Base-by-base conservation (phyloP, 2,888 invertebrate species). In the Andricus quercusramuli region DNA sequence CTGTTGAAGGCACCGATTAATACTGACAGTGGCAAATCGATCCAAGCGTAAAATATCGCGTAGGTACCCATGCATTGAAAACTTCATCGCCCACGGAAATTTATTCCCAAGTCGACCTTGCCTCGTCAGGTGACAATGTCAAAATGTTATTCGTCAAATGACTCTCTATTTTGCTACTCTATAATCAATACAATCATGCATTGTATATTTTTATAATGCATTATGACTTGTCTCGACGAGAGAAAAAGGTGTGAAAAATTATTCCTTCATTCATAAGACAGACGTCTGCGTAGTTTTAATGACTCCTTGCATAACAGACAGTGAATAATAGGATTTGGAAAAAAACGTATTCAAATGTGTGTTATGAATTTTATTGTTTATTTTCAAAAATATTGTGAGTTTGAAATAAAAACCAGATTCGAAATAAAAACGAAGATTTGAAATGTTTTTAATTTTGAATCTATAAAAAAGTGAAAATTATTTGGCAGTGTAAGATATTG, bases 1-100 rank as follows among this genome's bases (percentile, higher is more conserved):
- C n/a, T 32, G 51, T 56, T 51, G 51, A 74, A 74, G 32, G 70
- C 25, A 56, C 3, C 20, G 9, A 51, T 74, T 51, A 74, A 51
- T 74, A 74, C 70, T 74, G 70, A 74, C 51, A 74, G 47, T 74
- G 70, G 70, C 29, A 56, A 70, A 74, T 25, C 70, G 51, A 51
- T 74, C n/a, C 20, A 17, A 56, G 70, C 32, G 70, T 74, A 74
- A 74, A 70, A 70, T 68, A 70, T 56, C 29, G 51, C 32, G 32
- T 74, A 74, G 29, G 29, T 20, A 29, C 51, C 29, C 20, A 74
- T 56, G 56, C 70, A 74, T 32, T 56, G 29, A n/a, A 51, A 74
- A 74, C 47, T 74, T 51, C 47, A 74, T 51, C 70, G 56, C 70
- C 70, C 29, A 74, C 70, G 70, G 29, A 74, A 56, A 29, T 32